A percentile compares a stretch with the other conserved stretches of the same genome.
These are phyloP conservation scores for Carassius carassius DNA, from an alignment of 2,113 vertebrate species.

Conservation along the genomic window DNA sequence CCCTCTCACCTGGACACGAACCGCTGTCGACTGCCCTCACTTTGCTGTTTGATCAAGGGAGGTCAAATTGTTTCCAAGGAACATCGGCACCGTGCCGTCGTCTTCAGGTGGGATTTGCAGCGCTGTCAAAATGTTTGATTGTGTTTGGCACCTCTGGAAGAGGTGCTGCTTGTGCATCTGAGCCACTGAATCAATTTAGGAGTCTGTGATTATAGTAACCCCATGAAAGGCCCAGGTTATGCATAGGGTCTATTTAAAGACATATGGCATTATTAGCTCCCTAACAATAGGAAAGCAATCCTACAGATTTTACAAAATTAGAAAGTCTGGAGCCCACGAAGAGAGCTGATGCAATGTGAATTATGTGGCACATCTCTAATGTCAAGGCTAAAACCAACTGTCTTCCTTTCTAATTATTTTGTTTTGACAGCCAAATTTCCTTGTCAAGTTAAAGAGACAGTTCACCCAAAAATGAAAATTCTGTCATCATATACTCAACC, in stretches of 20 bases:
- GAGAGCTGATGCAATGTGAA: slow-evolving; percentile 39
- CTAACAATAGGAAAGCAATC: slow-evolving; percentile 50
- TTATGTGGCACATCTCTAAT: slow-evolving; percentile 22
- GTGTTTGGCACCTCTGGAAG: slow-evolving; percentile 30
- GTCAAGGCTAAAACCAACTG: background rate
- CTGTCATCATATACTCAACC: background rate
- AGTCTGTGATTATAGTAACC: slow-evolving; percentile 51
- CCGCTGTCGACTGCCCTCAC: slow-evolving; percentile 2
- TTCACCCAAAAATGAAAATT: background rate
- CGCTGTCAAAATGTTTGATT: slow-evolving; percentile 44
- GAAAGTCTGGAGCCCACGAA: slow-evolving; percentile 18
- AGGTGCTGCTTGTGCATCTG: background rate
- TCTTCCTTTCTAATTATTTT: background rate
- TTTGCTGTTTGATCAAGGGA: slow-evolving; percentile 38
- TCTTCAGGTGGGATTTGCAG: slow-evolving; percentile 28
- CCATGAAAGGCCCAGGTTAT: slow-evolving; percentile 44
- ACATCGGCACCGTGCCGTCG: slow-evolving; percentile 11
- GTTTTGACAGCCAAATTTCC: background rate
- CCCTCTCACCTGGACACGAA: background rate
- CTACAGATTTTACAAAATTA: slow-evolving; percentile 24
- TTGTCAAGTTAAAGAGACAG: background rate
- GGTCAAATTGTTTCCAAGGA: slow-evolving; percentile 36
- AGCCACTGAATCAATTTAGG: slow-evolving; percentile 37
- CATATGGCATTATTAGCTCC: slow-evolving; percentile 30
- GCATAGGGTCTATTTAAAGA: slow-evolving; percentile 51